Conservation (phyloP, 2,888 invertebrate species). For the Nymphalis c-album region DNA sequence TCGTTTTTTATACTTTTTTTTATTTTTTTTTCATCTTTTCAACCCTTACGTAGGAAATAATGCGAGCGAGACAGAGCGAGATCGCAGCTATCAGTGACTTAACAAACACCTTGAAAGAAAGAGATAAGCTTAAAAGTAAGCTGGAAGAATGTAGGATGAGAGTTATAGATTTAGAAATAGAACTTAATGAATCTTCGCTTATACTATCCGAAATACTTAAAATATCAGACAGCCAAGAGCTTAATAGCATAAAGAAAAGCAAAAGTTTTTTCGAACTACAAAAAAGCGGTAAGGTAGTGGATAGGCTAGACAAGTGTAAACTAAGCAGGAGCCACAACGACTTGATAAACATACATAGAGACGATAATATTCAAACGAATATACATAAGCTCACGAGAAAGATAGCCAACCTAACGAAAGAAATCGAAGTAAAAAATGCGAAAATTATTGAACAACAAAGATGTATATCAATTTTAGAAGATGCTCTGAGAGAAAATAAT, state of each 20-base stretch:
- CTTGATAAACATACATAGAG: constrained; percentile 52
- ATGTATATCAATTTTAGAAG: constrained; percentile 78
- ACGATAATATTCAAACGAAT: constrained; percentile 50
- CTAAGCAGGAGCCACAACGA: constrained; percentile 73
- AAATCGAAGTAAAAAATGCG: constrained; percentile 75
- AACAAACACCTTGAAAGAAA: constrained; percentile 59
- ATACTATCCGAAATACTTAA: constrained; percentile 75
- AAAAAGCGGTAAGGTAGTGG: constrained; percentile 82
- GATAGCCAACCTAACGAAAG: constrained; percentile 69
- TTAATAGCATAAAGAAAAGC: constrained; percentile 65
- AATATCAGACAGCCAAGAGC: constrained; percentile 68
- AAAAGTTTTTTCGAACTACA: constrained; percentile 76
- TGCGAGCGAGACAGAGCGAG: constrained; percentile 67
- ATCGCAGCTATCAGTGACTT: constrained; percentile 66
- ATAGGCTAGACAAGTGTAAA: constrained; percentile 79
- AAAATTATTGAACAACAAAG: constrained; percentile 80
- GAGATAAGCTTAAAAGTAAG: constrained; percentile 62
- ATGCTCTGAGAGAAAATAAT: constrained; percentile 78
- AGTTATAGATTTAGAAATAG: constrained; percentile 77
- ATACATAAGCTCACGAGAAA: constrained; percentile 66
- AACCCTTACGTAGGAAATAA: constrained; percentile 68
- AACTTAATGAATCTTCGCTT: constrained; percentile 77
- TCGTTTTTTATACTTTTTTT: constrained; percentile 48
- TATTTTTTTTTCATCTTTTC: constrained; percentile 62
- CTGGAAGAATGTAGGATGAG: constrained; percentile 72